phyloP scores from a whole-genome alignment of 2,797 vertebrate species.

The Ceryle rudis region DNA sequence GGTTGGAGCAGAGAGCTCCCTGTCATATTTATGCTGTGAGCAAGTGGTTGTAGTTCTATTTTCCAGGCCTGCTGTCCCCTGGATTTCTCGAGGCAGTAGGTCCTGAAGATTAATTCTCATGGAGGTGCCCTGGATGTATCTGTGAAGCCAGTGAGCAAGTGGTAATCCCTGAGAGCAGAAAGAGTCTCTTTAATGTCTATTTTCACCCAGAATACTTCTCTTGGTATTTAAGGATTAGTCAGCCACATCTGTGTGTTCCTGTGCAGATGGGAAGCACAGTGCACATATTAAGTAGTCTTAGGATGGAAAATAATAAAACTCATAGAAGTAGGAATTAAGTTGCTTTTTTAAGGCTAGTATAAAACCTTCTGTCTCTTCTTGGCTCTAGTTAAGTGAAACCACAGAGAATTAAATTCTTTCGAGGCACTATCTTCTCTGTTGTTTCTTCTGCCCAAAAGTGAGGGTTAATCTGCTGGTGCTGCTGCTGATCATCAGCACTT shows the following conservation, averaged over 20 bases:
- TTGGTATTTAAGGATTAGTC: constrained; percentile 48
- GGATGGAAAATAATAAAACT: constrained; percentile 15
- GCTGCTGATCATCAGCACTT: background rate
- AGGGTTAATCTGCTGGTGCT: background rate
- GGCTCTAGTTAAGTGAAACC: background rate
- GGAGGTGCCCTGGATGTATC: background rate
- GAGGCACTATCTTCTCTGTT: background rate
- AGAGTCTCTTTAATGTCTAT: background rate
- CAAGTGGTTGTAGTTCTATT: background rate
- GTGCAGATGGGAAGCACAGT: background rate
- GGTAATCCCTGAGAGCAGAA: background rate
- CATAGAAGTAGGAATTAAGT: background rate
- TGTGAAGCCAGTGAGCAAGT: background rate
- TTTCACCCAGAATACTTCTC: constrained; percentile 32
- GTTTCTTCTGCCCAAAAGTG: background rate
- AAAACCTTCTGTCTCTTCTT: background rate
- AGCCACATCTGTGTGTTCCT: background rate
- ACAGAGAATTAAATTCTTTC: background rate
- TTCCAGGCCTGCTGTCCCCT: background rate
- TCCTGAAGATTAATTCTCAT: background rate
- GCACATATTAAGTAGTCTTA: background rate
- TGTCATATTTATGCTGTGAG: rapidly evolving
- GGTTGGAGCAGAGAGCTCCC: background rate
- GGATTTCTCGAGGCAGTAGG: background rate
- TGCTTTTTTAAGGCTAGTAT: background rate